Evolutionary conservation across 2,797 vertebrate genomes (phyloP), one percentile per base, ranked within the genome.

Genomic region (Loriculus beryllinus): DNA sequence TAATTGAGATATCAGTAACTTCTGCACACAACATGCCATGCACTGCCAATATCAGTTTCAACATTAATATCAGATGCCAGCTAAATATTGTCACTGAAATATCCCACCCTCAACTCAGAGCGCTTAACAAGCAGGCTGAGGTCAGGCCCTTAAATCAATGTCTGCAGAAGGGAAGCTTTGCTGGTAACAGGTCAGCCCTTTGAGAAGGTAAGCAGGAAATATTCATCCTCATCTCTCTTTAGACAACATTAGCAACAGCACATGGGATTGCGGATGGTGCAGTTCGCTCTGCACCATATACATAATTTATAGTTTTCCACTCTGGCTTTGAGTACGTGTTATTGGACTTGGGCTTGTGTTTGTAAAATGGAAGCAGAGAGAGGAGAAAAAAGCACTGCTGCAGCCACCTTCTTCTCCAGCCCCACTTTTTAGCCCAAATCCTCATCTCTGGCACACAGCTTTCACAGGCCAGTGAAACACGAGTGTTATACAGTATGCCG

Each of bases 11-110:
- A 93, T 83, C 78, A 94, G 63, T 69, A 72, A 72, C 71, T 91
- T 57, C 81, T 88, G 80, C 92, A 90, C 52, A 40, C 69, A 82
- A 81, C 63, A 71, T 92, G 67, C 74, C 76, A 56, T 25, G 33
- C 49, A 39, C 7, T 10, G 91, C 77, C 14, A 14, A 45, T 33
- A 43, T 94, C 93, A 56, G 37, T 83, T 95, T 95, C 84, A 65
- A 89, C 35, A 42, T 70, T 95, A 88, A 64, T 76, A 83, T 70
- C 88, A 94, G 92, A 88, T 94, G 80, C 52, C 35, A 71, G 86
- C 74, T 96, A 96, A 96, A 97, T 97, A 93, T 67, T 93, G 86
- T 87, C 90, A 71, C 37, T 97, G 97, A 97, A 97, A 97, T 97
- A 96, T 89, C 72, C 94, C 47, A 80, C 33, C 75, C 92, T 59